Evolutionary conservation across 2,113 vertebrate genomes (phyloP).

Genomic region (Chelonoidis abingdonii): DNA sequence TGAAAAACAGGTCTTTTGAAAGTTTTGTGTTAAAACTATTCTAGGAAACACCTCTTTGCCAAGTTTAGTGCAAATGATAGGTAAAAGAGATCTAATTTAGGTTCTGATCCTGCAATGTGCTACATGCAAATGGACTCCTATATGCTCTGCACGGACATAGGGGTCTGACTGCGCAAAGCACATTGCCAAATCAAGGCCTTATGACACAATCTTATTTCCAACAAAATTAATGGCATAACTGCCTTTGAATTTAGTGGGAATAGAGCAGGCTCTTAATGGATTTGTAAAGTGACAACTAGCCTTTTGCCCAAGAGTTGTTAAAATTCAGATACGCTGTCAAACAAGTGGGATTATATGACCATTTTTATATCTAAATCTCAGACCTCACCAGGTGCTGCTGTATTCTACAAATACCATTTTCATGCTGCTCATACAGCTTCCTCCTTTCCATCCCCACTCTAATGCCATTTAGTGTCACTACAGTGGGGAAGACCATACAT

Average conservation of each 20-base stretch:
- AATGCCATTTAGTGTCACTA: background rate
- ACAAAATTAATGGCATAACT: background rate
- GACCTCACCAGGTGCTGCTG: background rate
- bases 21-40: background rate
- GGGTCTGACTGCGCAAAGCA: background rate
- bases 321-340: background rate
- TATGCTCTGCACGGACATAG: background rate
- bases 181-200: background rate
- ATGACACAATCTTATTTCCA: background rate
- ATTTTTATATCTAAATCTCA: slow-evolving; percentile 4
- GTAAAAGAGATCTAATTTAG: background rate
- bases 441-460: background rate
- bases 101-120: background rate
- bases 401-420: slow-evolving; percentile 2
- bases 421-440: background rate
- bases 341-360: background rate
- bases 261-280: background rate
- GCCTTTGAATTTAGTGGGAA: background rate
- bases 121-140: background rate
- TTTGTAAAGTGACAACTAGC: background rate
- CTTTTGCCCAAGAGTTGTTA: background rate
- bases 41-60: background rate
- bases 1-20: background rate
- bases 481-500: background rate
- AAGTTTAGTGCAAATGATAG: background rate